A percentile compares a stretch with the other conserved stretches of the same genome.
Conservation (phyloP, 2,888 invertebrate species). For the Dicycla oo region DNA sequence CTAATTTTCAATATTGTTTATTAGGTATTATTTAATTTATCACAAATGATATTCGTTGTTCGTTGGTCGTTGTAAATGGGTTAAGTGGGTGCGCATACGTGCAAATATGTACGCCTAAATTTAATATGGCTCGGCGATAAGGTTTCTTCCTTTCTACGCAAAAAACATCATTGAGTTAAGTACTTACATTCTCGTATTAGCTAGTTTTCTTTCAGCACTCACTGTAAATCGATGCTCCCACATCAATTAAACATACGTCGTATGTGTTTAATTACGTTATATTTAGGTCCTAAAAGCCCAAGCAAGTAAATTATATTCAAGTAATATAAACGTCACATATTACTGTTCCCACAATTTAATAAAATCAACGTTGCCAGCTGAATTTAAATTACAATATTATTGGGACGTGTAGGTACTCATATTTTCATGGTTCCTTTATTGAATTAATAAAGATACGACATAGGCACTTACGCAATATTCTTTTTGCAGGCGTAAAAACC, state of each 20-base stretch:
- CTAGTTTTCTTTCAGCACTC: no score
- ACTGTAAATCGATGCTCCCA: not conserved
- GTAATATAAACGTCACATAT: conserved; percentile 42
- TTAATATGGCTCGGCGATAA: no score
- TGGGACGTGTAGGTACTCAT: not conserved
- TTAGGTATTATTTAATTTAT: no score
- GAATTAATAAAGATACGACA: conserved; percentile 1
- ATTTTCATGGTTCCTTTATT: conserved; percentile 1
- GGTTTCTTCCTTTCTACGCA: no score
- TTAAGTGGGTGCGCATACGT: no score
- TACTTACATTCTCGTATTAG: no score
- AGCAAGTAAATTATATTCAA: conserved; percentile 44
- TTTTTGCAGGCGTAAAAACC: not conserved
- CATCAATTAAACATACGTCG: conserved; percentile 12
- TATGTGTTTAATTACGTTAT: conserved; percentile 1
- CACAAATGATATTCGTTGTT: no score
- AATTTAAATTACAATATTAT: conserved; percentile 46
- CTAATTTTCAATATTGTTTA: no score
- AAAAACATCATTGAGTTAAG: no score
- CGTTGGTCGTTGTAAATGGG: no score
- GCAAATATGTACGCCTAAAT: no score
- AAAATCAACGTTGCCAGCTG: conserved; percentile 21
- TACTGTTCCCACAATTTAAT: conserved; percentile 38
- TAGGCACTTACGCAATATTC: not conserved
- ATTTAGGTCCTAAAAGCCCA: conserved; percentile 48